Base-by-base conservation (phyloP, 2,113 vertebrate genomes). In the Urocynchramus pylzowi region DNA sequence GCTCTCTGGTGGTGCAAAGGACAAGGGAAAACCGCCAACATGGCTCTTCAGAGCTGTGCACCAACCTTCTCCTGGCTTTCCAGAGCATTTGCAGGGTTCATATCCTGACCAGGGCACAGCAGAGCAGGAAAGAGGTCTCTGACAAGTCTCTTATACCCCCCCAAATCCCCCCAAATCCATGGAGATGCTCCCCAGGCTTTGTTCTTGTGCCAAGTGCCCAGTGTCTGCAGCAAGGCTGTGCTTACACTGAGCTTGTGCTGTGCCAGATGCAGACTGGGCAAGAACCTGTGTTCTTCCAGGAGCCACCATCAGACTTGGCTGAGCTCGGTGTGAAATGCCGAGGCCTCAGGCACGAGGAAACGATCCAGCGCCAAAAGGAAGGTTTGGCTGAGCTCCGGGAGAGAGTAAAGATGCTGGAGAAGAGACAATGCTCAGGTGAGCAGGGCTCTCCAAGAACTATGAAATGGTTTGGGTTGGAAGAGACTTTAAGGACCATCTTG, bases 291-390 rank as follows among this genome's bases (percentile, higher is more conserved):
- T 56, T 37, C 10, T 87, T 92, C 31, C 82, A 97, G 97, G 96
- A 96, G 22, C 83, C 85, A 8, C 59, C 53, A 3, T 47, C 87
- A 89, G 94, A 94, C 54, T 78, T 98, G 87, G 96, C 93, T 2
- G 52, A 97, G 16, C 94, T 98, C 0, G 97, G 97, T 3, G 94
- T 60, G 11, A 98, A 95, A 39, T 98, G 98, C 91, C 97, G 63
- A 90, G 98, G 98, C 59, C 97, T 95, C 47, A 95, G 98, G n/a
- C 98, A 98, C 0, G 96, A 98, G 90, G 98, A 98, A 13, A 95
- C 91, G 0, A 98, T 98, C 65, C 97, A 75, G 67, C 98, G 87
- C 10, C 98, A 98, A 75, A 98, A 89, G 30, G 97, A 98, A 68
- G 98, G 98, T 35, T 68, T 98, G 74, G 93, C 84, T 0, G 98